phyloP scores from a whole-genome alignment of 1,140 invertebrate species.

The Wiebesia pumilae region DNA sequence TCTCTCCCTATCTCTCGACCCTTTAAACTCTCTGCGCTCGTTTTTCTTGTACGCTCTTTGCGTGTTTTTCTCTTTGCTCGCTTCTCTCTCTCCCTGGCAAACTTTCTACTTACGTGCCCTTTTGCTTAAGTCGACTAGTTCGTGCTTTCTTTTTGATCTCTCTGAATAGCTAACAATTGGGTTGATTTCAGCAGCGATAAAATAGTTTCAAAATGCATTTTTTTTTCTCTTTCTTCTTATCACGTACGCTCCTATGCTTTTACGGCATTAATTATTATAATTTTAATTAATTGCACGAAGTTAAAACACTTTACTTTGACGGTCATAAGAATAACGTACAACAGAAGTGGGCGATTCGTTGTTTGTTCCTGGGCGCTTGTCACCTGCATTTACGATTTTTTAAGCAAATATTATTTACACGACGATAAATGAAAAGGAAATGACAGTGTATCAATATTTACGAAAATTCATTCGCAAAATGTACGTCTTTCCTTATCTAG shows the following conservation, averaged over 20 bases:
- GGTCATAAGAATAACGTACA: neutral
- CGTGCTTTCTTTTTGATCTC: constrained; percentile 32
- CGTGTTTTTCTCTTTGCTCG: constrained; percentile 13
- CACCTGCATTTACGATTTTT: too few species aligned
- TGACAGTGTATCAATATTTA: too few species aligned
- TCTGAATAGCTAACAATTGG: constrained; percentile 36
- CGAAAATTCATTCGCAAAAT: too few species aligned
- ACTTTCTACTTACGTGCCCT: constrained; percentile 43
- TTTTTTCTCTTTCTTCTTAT: neutral
- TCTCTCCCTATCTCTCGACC: neutral
- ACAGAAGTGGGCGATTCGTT: neutral
- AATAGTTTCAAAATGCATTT: neutral
- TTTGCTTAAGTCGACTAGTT: constrained; percentile 30
- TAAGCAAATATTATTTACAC: too few species aligned
- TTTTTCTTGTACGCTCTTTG: constrained; percentile 34
- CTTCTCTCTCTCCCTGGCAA: neutral
- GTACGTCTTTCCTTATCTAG: too few species aligned
- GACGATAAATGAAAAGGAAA: too few species aligned
- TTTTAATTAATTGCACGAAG: neutral
- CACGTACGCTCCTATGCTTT: too few species aligned
- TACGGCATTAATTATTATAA: neutral
- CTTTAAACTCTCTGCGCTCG: constrained; percentile 8
- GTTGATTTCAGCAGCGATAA: neutral
- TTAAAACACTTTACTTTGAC: neutral
- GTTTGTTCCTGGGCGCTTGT: neutral